Base-by-base conservation (phyloP, 1,140 invertebrate species). In the Macrostomum lignano region DNA sequence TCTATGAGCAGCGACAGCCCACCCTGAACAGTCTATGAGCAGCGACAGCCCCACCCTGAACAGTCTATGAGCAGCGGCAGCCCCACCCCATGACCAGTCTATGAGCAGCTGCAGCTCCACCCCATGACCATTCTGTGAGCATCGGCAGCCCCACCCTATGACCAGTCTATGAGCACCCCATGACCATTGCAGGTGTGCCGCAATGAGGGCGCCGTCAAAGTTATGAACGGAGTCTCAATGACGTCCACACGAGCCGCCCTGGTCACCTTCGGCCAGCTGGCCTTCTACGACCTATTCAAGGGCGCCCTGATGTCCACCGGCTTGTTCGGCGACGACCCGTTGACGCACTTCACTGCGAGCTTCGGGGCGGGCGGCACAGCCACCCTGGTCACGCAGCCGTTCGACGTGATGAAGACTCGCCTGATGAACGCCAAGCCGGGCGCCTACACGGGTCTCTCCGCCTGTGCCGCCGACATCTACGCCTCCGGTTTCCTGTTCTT, bases 321-420 rank as follows among this genome's bases (percentile, higher is more conserved):
- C 11, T 68, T 69, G 42, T 84, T 86, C 49, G 46, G 60, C 7
- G 84, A 94, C 49, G 82, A 79, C 62, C 61, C 75, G 26, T 51
- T 64, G 0, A 82, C 79, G 6, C 84, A 94, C 61, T 73, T 93
- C 40, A 52, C 71, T 4, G 68, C 76, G 11, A 84, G 78, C 62
- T 66, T 84, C 37, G 60, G 67, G 30, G 82, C 84, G 71, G 82
- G 82, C 39, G 75, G 69, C 6, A 72, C 86, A 37, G 88, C 88
- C 2, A 96, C 88, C 17, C 71, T 78, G 6, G 50, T 94, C 38
- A 93, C 84, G 1, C 82, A 93, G 56, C 88, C 88, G 4, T 60
- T 94, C 21, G 86, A 94, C 60, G 86, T 96, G 2, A 57, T 96
- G 35, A 96, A 96, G 56, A 96, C 88, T 1, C 60, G 82, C 39